A percentile compares a stretch with the other conserved stretches of the same genome.
These are phyloP conservation scores for Heteromurus nitidus DNA, from an alignment of 2,888 invertebrate species.

Conservation along the genomic window DNA sequence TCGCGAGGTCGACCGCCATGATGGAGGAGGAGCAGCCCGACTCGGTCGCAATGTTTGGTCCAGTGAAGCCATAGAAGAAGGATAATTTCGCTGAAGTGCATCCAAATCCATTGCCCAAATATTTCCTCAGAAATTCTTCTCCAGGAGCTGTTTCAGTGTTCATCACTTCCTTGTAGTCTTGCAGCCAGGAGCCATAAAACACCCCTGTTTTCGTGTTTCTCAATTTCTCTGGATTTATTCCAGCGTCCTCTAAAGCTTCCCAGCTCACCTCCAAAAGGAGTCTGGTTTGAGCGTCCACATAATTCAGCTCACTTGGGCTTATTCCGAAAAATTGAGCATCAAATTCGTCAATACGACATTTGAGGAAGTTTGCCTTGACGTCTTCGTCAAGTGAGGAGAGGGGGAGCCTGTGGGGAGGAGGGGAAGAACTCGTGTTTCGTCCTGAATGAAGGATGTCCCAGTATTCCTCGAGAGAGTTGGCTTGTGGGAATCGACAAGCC, in stretches of 20 bases:
- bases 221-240: neutral
- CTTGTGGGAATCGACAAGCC: constrained; percentile 53
- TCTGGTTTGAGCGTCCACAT: neutral
- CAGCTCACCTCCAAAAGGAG: neutral
- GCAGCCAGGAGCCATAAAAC: constrained; percentile 16
- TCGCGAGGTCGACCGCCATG: constrained; percentile 56
- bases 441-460: constrained; percentile 43
- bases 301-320: constrained; percentile 1
- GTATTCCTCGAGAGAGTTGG: constrained; percentile 50
- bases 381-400: neutral
- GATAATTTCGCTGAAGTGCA: constrained; percentile 50
- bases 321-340: neutral
- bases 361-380: neutral
- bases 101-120: constrained; percentile 61
- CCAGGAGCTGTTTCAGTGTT: neutral
- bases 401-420: neutral
- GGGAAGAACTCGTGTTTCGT: constrained; percentile 10
- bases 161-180: constrained; percentile 32
- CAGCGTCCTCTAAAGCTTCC: constrained; percentile 16
- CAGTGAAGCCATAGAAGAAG: constrained; percentile 60
- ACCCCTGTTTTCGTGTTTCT: neutral
- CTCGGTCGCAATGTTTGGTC: constrained; percentile 55
- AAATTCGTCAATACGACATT: constrained; percentile 2
- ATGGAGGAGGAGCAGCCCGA: constrained; percentile 65
- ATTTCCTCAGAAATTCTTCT: constrained; percentile 46